Evolutionary conservation across 2,113 vertebrate species (phyloP).

Genomic region (Centrocercus urophasianus): DNA sequence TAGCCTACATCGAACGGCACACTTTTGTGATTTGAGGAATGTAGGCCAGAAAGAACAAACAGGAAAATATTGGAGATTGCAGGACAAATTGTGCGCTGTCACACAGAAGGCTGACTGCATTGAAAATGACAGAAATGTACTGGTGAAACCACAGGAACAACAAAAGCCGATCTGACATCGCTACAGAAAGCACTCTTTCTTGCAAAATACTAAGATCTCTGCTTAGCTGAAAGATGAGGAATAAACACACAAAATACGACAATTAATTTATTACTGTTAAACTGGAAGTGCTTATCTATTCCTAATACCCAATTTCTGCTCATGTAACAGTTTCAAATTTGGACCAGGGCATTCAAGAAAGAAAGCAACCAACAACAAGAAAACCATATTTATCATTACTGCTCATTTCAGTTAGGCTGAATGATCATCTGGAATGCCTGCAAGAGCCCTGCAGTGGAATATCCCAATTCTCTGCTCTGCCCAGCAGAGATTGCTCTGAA

Average conservation of each 20-base stretch:
- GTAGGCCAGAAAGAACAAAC: background rate
- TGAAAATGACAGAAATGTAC: background rate
- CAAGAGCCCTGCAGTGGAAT: constrained; percentile 33
- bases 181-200: background rate
- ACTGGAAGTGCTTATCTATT: background rate
- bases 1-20: background rate
- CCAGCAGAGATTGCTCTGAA: constrained; percentile 43
- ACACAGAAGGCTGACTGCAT: background rate
- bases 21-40: background rate
- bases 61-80: background rate
- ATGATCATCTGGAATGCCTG: constrained; percentile 9
- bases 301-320: background rate
- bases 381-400: background rate
- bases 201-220: background rate
- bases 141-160: background rate
- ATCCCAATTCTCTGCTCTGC: constrained; percentile 1
- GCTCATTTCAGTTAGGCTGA: constrained; percentile 44
- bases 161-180: background rate
- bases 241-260: background rate
- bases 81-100: background rate
- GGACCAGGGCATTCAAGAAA: background rate
- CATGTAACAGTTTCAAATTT: background rate
- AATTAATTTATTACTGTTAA: background rate
- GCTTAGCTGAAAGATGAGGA: background rate
- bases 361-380: background rate